phyloP scores from a whole-genome alignment of 2,113 vertebrate species.

The Struthio camelus region DNA sequence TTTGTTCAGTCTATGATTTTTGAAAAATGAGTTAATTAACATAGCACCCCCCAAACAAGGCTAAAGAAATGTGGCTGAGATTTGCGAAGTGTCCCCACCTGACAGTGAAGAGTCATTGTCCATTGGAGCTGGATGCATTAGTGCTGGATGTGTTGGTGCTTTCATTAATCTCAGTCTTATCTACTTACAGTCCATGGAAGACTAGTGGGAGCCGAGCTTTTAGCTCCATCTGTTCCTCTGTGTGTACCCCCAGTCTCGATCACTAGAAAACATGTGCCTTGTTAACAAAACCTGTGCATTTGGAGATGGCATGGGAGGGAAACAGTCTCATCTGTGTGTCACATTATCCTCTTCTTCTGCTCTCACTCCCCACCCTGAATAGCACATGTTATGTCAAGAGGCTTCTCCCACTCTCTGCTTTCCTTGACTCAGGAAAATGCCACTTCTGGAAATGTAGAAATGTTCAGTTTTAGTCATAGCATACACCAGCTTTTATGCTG shows the following conservation, averaged over 20 bases:
- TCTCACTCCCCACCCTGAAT: background rate
- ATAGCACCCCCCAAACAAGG: background rate
- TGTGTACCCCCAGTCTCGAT: background rate
- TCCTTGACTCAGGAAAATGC: background rate
- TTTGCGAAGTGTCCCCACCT: background rate
- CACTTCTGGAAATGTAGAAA: background rate
- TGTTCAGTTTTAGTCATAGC: background rate
- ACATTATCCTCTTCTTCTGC: background rate
- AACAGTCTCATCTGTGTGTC: background rate
- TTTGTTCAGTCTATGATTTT: background rate
- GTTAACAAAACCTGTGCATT: background rate
- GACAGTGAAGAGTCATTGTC: background rate
- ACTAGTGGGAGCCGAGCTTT: background rate
- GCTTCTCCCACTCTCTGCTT: background rate
- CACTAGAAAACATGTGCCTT: background rate
- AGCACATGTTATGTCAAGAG: background rate
- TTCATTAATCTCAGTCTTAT: background rate
- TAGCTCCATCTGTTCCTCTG: background rate
- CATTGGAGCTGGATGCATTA: background rate
- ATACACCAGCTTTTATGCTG: accelerated
- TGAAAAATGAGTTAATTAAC: background rate
- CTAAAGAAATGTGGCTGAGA: background rate
- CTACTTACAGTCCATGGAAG: background rate
- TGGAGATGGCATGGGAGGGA: background rate
- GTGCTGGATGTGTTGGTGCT: background rate